These are phyloP conservation scores for Parapristionchus giblindavisi DNA, from an alignment of 2,888 invertebrate species.

Conservation along the genomic window DNA sequence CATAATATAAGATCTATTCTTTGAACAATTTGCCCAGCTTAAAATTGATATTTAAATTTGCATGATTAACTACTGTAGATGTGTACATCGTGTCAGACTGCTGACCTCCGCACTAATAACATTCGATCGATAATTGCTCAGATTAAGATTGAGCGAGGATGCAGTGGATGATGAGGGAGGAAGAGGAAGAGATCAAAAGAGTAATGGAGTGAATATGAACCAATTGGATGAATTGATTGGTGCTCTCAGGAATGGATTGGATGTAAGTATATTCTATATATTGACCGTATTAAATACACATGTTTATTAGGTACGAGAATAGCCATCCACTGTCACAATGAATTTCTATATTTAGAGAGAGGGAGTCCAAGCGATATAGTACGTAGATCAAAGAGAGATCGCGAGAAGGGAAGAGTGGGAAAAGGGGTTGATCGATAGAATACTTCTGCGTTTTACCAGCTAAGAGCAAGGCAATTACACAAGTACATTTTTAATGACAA, in stretches of 20 bases:
- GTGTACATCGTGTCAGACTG: too few species aligned
- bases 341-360: not conserved
- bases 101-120: too few species aligned
- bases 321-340: not conserved
- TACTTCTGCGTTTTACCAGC: not conserved
- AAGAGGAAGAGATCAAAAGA: too few species aligned
- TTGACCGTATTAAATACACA: not conserved
- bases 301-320: too few species aligned
- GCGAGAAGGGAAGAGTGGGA: not conserved
- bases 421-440: not conserved
- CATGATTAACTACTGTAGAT: too few species aligned
- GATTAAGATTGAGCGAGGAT: conserved; percentile 24
- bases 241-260: conserved; percentile 14
- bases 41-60: too few species aligned
- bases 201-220: not conserved
- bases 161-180: conserved; percentile 10
- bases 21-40: too few species aligned
- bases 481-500: too few species aligned
- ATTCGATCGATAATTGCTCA: too few species aligned
- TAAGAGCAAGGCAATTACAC: not conserved
- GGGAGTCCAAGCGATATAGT: not conserved
- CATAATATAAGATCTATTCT: too few species aligned
- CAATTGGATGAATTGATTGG: conserved; percentile 32
- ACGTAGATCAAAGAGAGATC: not conserved
- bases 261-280: conserved; percentile 16